phyloP scores from a whole-genome alignment of 1,140 invertebrate genomes.

The Euwallacea fornicatus region DNA sequence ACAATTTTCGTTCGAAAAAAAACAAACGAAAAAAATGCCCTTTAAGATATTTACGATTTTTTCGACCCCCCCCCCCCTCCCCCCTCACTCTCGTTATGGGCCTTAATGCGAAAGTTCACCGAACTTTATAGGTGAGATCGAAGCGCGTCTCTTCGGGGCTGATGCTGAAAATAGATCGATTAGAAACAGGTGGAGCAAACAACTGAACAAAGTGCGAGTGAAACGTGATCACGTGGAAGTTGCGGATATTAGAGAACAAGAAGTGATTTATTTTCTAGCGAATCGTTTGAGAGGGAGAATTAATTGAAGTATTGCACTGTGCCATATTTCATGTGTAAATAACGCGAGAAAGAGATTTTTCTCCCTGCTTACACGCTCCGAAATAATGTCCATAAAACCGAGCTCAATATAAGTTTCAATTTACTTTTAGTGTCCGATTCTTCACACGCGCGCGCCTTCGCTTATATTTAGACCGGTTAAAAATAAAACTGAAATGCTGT shows the following conservation, averaged over 20 bases:
- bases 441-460: slow-evolving; percentile 9
- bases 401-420: not conserved
- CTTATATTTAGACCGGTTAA: slow-evolving; percentile 20
- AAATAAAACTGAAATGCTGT: slow-evolving; percentile 24
- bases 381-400: too few relatives aligned
- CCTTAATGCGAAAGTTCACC: too few relatives aligned
- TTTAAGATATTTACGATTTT: not conserved
- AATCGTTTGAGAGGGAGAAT: too few relatives aligned
- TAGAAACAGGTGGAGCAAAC: slow-evolving; percentile 25
- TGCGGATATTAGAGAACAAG: slow-evolving; percentile 8
- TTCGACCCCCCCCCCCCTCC: too few relatives aligned
- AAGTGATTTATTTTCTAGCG: too few relatives aligned
- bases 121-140: too few relatives aligned
- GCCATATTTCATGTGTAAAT: too few relatives aligned
- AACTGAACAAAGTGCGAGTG: not conserved
- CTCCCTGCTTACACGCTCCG: too few relatives aligned
- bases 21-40: not conserved
- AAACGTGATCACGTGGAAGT: slow-evolving; percentile 15
- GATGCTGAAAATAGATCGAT: slow-evolving; percentile 25
- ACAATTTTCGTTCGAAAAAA: too few relatives aligned
- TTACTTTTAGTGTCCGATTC: slow-evolving; percentile 3
- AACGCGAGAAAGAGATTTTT: too few relatives aligned
- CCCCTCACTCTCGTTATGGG: too few relatives aligned
- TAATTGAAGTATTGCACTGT: too few relatives aligned
- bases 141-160: slow-evolving; percentile 6